These are phyloP conservation scores for Bellardia pandia DNA, from an alignment of 2,888 invertebrate genomes.

Conservation along the genomic window DNA sequence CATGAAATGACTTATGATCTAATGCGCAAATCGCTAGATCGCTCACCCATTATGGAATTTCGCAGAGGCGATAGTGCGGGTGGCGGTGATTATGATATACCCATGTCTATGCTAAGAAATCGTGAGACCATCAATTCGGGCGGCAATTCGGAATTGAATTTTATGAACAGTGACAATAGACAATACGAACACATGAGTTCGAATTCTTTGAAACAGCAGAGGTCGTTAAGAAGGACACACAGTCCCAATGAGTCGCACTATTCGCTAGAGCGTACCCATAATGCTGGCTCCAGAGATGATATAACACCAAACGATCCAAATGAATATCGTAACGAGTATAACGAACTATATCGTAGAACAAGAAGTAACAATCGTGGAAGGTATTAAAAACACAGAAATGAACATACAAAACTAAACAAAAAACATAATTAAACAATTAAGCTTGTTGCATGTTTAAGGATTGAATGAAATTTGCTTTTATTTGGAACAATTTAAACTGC, in stretches of 20 bases:
- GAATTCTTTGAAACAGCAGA: slow-evolving; percentile 76
- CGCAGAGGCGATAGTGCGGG: slow-evolving; percentile 78
- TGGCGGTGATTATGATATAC: slow-evolving; percentile 81
- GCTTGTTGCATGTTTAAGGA: slow-evolving; percentile 74
- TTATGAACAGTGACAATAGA: slow-evolving; percentile 81
- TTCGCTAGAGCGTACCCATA: slow-evolving; percentile 77
- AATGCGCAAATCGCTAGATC: slow-evolving; percentile 81
- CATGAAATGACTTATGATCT: slow-evolving; percentile 84
- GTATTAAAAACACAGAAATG: slow-evolving; percentile 78
- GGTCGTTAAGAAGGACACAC: slow-evolving; percentile 76
- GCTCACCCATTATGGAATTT: slow-evolving; percentile 83
- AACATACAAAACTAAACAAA: slow-evolving; percentile 9
- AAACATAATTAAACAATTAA: slow-evolving; percentile 16
- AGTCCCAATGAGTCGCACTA: slow-evolving; percentile 78
- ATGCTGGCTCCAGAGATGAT: slow-evolving; percentile 79
- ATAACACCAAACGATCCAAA: slow-evolving; percentile 75
- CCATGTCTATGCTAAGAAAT: slow-evolving; percentile 77
- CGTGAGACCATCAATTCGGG: slow-evolving; percentile 82
- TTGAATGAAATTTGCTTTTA: slow-evolving; percentile 50
- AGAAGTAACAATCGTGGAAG: slow-evolving; percentile 80
- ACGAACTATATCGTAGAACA: slow-evolving; percentile 78
- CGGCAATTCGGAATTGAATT: slow-evolving; percentile 83
- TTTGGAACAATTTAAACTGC: slow-evolving; percentile 52
- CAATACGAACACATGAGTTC: slow-evolving; percentile 82
- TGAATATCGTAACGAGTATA: slow-evolving; percentile 74